A percentile compares a stretch with the other conserved stretches of the same genome.
phyloP scores from a whole-genome alignment of 2,888 invertebrate genomes.

The Orthosia cruda region DNA sequence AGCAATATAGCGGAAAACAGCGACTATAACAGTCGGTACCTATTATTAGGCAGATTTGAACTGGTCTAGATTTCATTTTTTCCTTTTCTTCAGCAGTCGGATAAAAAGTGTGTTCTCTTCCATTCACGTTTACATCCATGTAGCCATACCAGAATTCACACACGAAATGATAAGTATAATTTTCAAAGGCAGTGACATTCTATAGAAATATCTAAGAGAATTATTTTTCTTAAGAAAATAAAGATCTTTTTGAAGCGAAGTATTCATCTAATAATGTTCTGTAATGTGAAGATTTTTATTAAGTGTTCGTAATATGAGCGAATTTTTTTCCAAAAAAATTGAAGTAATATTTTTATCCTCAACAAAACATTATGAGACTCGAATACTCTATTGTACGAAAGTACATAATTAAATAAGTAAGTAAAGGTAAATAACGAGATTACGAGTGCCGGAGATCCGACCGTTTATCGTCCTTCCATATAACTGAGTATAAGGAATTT shows the following conservation, averaged over 20 bases:
- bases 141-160: neutral
- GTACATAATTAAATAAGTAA: conserved; percentile 42
- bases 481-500: conserved; percentile 26
- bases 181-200: neutral
- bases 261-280: conserved; percentile 29
- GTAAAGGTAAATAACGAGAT: conserved; percentile 37
- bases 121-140: neutral
- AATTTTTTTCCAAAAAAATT: conserved; percentile 14
- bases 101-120: neutral
- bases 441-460: conserved; percentile 26
- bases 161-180: neutral
- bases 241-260: conserved; percentile 10
- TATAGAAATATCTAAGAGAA: neutral
- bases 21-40: too few relatives aligned
- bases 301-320: conserved; percentile 11
- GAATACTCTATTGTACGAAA: conserved; percentile 16
- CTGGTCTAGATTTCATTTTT: too few relatives aligned
- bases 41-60: too few relatives aligned
- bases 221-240: neutral
- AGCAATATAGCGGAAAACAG: too few relatives aligned
- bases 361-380: conserved; percentile 21
- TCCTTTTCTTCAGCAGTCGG: too few relatives aligned
- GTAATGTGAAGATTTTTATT: conserved; percentile 21
- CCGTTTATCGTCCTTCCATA: conserved; percentile 28
- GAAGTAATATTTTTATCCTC: conserved; percentile 19